Base-by-base conservation (phyloP, 1,140 invertebrate species). In the Notospermus geniculatus region DNA sequence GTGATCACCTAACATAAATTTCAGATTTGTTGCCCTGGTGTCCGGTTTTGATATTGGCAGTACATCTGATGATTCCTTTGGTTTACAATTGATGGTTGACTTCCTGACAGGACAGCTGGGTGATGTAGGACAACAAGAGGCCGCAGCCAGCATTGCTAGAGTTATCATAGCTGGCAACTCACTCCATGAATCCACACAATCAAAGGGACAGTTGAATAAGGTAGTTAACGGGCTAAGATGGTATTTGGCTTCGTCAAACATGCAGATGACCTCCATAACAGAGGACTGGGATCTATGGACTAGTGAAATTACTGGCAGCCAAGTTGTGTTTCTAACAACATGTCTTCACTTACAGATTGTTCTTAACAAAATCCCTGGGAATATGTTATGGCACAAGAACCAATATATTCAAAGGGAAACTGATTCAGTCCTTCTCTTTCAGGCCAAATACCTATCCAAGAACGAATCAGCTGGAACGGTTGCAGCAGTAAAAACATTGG, bases 11-110 rank as follows among this genome's bases (percentile, higher is more conserved):
- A 36, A 7, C 15, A 7, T 69, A 19, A 65, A 36, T 68, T 75
- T n/a, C 68, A 88, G 87, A 71, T 90, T 86, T 71, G 52, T 93
- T 19, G 83, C 92, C 4, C 76, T 97, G 13, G 73, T 93, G 39
- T 94, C 91, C 64, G 93, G 93, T n/a, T 77, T 97, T 52, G 89
- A 92, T 79, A 82, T 95, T 57, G 82, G 86, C 27, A 80, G 85
- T 45, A 67, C 65, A 60, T 59, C 73, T 19, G 77, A 83, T 50
- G 76, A 76, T 23, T 70, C 86, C 50, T 84, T 90, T 62, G 81
- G 86, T 1, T 71, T 92, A 15, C 88, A 90, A 73, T 78, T 95
- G 50, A 85, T 96, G 54, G 78, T 86, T 54, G 91, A 95, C 77
- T 90, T 90, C 86, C 68, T 96, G 7, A 86, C 83, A 64, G 93